A percentile compares a stretch with the other conserved stretches of the same genome.
Evolutionary conservation across 2,888 invertebrate species (phyloP).

Genomic region (Elegia similella): DNA sequence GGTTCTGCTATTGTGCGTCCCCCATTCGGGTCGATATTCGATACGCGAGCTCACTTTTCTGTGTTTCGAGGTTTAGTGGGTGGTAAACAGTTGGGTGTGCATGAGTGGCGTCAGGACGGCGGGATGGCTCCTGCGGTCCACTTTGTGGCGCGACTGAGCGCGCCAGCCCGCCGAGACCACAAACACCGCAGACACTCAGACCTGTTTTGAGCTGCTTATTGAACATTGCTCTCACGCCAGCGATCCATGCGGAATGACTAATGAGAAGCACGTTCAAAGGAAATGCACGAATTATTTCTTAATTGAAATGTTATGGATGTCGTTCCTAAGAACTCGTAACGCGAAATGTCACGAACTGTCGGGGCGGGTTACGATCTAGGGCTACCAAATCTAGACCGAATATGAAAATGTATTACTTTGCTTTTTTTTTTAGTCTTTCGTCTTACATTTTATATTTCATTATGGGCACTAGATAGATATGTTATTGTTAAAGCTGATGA

Average conservation of each 20-base stretch:
- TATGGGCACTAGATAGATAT: too few relatives aligned
- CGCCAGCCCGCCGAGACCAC: conserved; percentile 61
- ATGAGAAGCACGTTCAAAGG: conserved; percentile 34
- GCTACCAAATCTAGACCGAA: not conserved
- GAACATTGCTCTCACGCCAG: conserved; percentile 40
- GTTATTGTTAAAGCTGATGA: too few relatives aligned
- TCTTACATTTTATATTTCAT: too few relatives aligned
- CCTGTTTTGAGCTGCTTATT: conserved; percentile 53
- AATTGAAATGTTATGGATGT: conserved; percentile 22
- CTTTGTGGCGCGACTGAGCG: conserved; percentile 65
- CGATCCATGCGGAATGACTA: conserved; percentile 35
- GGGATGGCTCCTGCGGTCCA: conserved; percentile 48
- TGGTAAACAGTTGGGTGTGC: conserved; percentile 30
- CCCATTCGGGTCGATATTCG: conserved; percentile 55
- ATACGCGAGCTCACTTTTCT: conserved; percentile 44
- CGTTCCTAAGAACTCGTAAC: conserved; percentile 1
- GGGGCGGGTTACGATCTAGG: conserved; percentile 12
- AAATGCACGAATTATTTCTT: conserved; percentile 26
- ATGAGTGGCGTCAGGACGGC: conserved; percentile 22
- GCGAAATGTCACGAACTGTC: conserved; percentile 15
- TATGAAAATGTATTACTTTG: too few relatives aligned
- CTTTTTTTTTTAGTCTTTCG: too few relatives aligned
- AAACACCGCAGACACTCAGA: conserved; percentile 60
- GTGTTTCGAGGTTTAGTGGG: conserved; percentile 50
- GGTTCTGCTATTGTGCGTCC: conserved; percentile 51